Conservation (phyloP, 2,888 invertebrate genomes). For the Trichacis sp. region DNA sequence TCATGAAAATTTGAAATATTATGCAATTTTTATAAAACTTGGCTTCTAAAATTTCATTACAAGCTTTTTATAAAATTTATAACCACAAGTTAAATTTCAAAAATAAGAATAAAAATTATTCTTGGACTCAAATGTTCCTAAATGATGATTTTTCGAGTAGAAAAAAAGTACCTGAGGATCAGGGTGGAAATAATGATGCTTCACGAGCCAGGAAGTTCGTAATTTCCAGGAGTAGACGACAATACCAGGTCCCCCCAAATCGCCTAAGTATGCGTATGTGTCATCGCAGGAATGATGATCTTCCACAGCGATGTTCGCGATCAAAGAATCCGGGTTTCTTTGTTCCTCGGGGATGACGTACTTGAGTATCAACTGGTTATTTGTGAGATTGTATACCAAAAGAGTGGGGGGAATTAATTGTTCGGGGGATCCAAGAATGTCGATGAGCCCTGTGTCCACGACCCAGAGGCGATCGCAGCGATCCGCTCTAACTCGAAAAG, state of each 20-base stretch:
- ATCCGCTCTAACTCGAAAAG: constrained; percentile 81
- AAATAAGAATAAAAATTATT: too few relatives aligned
- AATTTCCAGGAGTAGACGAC: constrained; percentile 83
- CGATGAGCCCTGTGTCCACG: constrained; percentile 79
- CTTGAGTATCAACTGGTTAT: constrained; percentile 77
- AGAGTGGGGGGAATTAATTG: constrained; percentile 74
- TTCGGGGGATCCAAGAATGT: constrained; percentile 71
- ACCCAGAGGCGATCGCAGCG: constrained; percentile 84
- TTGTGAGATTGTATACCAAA: constrained; percentile 79
- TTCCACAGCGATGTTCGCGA: constrained; percentile 84
- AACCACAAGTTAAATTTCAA: too few relatives aligned
- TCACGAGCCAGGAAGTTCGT: constrained; percentile 80
- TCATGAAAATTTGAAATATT: too few relatives aligned
- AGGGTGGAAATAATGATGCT: constrained; percentile 78
- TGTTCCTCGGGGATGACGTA: constrained; percentile 76
- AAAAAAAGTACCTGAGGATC: constrained; percentile 72
- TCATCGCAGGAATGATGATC: constrained; percentile 80
- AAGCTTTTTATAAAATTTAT: too few relatives aligned
- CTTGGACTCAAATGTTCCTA: too few relatives aligned
- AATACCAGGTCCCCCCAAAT: constrained; percentile 77
- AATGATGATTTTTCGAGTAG: neutral
- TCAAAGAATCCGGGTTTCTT: constrained; percentile 77
- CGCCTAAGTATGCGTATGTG: constrained; percentile 80
- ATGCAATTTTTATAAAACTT: too few relatives aligned
- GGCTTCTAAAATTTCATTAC: too few relatives aligned